Percentiles rank a stretch among this genome's conserved stretches.
Conservation (phyloP, 1,140 invertebrate species). For the Galleria mellonella region DNA sequence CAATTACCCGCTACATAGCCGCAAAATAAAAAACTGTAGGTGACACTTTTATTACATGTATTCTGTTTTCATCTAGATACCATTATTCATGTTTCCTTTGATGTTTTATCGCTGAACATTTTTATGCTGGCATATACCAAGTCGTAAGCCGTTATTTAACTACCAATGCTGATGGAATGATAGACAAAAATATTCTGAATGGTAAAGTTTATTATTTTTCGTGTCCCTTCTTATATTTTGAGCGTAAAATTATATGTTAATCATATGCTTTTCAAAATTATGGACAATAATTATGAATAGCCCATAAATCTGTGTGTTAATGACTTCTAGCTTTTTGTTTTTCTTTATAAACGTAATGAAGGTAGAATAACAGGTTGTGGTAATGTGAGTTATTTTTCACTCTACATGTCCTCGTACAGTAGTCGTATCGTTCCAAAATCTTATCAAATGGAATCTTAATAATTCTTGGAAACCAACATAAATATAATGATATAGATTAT, state of each 20-base stretch:
- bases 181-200: slow-evolving; percentile 39
- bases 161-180: slow-evolving; percentile 45
- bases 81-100: slow-evolving; percentile 64
- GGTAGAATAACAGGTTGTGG: background rate
- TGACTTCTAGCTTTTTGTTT: background rate
- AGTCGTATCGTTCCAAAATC: no score
- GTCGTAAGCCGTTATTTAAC: slow-evolving; percentile 39
- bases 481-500: no score
- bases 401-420: background rate
- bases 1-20: slow-evolving; percentile 25
- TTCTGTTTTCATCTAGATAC: slow-evolving; percentile 66
- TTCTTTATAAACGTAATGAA: no score
- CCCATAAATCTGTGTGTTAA: slow-evolving; percentile 1
- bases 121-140: slow-evolving; percentile 55
- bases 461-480: no score
- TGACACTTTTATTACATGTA: slow-evolving; percentile 65
- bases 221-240: slow-evolving; percentile 20
- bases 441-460: no score
- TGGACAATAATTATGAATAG: slow-evolving; percentile 2
- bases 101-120: slow-evolving; percentile 63
- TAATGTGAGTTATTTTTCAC: background rate
- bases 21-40: slow-evolving; percentile 45
- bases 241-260: slow-evolving; percentile 14
- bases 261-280: slow-evolving; percentile 4
- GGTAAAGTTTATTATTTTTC: slow-evolving; percentile 28